phyloP scores from a whole-genome alignment of 2,113 vertebrate species.

The Junco hyemalis region DNA sequence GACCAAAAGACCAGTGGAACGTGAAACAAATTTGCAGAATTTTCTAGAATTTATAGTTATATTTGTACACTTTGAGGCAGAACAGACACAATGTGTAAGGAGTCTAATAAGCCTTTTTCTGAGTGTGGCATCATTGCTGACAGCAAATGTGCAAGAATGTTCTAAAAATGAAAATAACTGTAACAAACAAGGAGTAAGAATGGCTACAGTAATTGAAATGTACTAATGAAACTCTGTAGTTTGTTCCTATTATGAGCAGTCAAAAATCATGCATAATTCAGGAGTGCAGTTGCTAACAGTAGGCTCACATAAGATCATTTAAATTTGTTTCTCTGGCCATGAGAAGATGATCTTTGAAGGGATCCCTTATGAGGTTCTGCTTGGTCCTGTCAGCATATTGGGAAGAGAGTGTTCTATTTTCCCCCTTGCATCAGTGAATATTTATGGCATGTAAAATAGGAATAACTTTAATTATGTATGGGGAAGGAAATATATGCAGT shows the following conservation, averaged over 20 bases:
- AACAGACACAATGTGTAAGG: neutral
- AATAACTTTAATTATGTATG: conserved; percentile 62
- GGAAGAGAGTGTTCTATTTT: conserved; percentile 17
- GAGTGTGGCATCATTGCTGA: neutral
- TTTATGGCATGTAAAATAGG: conserved; percentile 43
- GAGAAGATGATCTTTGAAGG: conserved; percentile 57
- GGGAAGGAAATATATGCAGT: neutral
- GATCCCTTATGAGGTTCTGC: conserved; percentile 33
- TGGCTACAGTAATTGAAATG: conserved; percentile 34
- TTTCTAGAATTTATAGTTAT: neutral
- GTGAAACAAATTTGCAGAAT: neutral
- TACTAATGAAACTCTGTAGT: conserved; percentile 38
- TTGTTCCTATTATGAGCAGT: conserved; percentile 35
- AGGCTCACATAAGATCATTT: conserved; percentile 26
- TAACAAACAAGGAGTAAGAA: neutral
- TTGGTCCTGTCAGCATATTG: neutral
- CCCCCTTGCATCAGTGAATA: conserved; percentile 40
- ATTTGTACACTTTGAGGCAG: neutral
- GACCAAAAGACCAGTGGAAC: neutral
- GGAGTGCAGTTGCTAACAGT: neutral
- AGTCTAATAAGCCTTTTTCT: neutral
- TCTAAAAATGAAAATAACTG: conserved; percentile 16
- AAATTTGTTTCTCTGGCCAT: conserved; percentile 27
- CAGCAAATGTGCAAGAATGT: neutral
- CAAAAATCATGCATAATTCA: conserved; percentile 53